Evolutionary conservation across 1,140 invertebrate species (phyloP), one percentile per base, ranked within the genome.

Genomic region (Calycopis cecrops): DNA sequence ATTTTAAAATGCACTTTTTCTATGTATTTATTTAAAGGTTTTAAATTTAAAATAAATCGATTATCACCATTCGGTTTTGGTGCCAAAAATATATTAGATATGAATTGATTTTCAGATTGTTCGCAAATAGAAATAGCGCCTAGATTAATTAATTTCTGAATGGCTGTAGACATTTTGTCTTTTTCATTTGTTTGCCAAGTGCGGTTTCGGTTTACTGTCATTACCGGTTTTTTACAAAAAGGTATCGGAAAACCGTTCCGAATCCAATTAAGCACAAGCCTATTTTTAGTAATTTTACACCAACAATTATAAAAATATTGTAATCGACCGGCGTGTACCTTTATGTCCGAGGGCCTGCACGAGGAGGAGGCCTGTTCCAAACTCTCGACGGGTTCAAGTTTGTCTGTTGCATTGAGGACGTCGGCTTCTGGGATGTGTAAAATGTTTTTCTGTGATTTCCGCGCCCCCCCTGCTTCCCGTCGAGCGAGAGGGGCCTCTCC

Each of bases 21-120:
- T 18, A 60, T 52, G 40, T 52, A 60, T 16, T 47, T 35, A 56
- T 55, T 60, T n/a, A n/a, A n/a, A n/a, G n/a, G n/a, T n/a, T n/a
- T n/a, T n/a, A n/a, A n/a, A n/a, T n/a, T n/a, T n/a, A n/a, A n/a
- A n/a, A n/a, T n/a, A n/a, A n/a, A n/a, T n/a, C n/a, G n/a, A n/a
- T n/a, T n/a, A n/a, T n/a, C n/a, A n/a, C n/a, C n/a, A n/a, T n/a
- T n/a, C n/a, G n/a, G n/a, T n/a, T n/a, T n/a, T n/a, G n/a, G n/a
- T 8, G 52, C 47, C 18, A 59, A 51, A 48, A 55, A 60, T 35
- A 50, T 56, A 37, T 48, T 49, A 12, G 54, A 56, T 9, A 56
- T 56, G 34, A 16, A 54, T 33, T 59, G 44, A 50, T 54, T 18
- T 18, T 18, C 10, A 9, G 16, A 16, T 10, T 44, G 44, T 21